A percentile compares a stretch with the other conserved stretches of the same genome.
phyloP scores from a whole-genome alignment of 2,888 invertebrate species.

The Drosophila tanythrix region DNA sequence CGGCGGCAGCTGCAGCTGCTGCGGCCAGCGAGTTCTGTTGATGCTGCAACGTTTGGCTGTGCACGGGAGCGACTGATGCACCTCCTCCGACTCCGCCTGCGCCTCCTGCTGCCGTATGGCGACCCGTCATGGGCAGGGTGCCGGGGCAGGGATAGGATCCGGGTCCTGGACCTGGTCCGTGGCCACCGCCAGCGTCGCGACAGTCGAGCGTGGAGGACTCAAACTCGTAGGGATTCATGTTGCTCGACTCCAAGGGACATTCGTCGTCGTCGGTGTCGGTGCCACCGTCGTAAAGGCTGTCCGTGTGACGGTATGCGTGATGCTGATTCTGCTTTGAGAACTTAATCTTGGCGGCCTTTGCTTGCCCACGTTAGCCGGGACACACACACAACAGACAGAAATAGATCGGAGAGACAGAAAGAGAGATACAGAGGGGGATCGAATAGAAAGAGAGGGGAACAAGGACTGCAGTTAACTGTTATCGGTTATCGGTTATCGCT shows the following conservation, averaged over 20 bases:
- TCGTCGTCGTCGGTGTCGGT: conserved; percentile 84
- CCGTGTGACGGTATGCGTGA: conserved; percentile 84
- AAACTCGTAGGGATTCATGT: conserved; percentile 85
- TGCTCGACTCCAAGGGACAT: conserved; percentile 84
- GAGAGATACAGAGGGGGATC: conserved; percentile 4
- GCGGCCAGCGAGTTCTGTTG: conserved; percentile 82
- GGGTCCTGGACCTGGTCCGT: conserved; percentile 21
- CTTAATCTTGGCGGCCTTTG: conserved; percentile 83
- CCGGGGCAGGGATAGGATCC: conserved; percentile 11
- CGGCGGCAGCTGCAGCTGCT: conserved; percentile 60
- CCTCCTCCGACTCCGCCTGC: conserved; percentile 2
- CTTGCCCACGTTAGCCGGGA: conserved; percentile 58
- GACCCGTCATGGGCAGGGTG: conserved; percentile 64
- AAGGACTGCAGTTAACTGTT: conserved; percentile 3
- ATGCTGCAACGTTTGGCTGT: conserved; percentile 81
- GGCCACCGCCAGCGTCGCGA: conserved; percentile 83
- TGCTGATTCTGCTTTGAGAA: conserved; percentile 83
- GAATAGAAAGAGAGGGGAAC: background rate
- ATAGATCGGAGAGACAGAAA: conserved; percentile 25
- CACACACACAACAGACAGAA: conserved; percentile 54
- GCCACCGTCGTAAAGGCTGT: conserved; percentile 84
- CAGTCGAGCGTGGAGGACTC: conserved; percentile 85
- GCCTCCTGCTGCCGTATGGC: conserved; percentile 45
- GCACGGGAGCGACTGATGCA: conserved; percentile 28
- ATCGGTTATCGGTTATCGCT: background rate